Evolutionary conservation across 2,888 invertebrate species (phyloP).

Genomic region (Lottia gigantea): DNA sequence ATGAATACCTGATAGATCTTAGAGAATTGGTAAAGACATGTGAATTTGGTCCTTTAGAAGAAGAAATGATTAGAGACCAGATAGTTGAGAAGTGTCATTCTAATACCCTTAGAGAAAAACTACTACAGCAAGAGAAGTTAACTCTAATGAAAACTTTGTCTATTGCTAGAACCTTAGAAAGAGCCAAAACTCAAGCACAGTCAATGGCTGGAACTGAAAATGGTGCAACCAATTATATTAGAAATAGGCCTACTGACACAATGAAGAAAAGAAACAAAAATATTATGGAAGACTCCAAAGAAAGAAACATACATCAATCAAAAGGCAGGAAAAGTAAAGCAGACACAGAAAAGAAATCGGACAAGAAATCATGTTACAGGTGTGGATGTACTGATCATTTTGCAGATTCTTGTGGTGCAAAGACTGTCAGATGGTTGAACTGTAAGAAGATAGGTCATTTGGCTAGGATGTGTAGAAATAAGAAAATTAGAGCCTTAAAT

Average conservation of each 20-base stretch:
- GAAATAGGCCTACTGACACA: not conserved
- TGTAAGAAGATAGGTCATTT: slow-evolving; percentile 1
- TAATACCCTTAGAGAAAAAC: not conserved
- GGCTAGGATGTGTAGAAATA: not conserved
- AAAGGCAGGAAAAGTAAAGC: too few species aligned
- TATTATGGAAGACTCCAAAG: too few species aligned
- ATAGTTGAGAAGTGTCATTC: not conserved
- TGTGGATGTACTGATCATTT: slow-evolving; percentile 3
- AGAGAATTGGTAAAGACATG: not conserved
- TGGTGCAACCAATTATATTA: not conserved
- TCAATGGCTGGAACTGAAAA: not conserved
- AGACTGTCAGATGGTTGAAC: not conserved
- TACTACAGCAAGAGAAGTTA: not conserved
- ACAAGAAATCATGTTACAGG: not conserved
- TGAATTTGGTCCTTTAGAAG: slow-evolving; percentile 1
- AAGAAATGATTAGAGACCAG: slow-evolving; percentile 5
- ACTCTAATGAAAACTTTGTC: slow-evolving; percentile 1
- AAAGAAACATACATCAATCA: too few species aligned
- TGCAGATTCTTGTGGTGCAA: not conserved
- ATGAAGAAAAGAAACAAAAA: too few species aligned
- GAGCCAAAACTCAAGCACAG: not conserved
- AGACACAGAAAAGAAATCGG: too few species aligned
- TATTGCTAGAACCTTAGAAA: not conserved
- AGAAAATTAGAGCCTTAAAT: not conserved
- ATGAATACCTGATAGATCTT: not conserved